Conservation (phyloP, 2,113 vertebrate genomes). For the Cervus canadensis region DNA sequence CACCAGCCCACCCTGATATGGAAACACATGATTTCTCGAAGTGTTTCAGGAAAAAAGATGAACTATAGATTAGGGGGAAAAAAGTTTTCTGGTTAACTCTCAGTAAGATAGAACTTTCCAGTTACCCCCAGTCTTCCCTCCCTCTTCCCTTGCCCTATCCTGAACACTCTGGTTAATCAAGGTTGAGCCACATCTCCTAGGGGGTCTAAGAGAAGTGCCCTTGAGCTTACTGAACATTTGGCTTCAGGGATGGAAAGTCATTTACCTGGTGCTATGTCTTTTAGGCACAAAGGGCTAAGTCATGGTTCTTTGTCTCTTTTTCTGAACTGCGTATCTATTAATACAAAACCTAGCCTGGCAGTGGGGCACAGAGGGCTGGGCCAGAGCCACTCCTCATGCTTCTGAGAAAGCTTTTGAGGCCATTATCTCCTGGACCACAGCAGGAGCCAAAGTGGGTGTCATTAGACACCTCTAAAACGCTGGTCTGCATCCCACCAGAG, state of each 20-base stretch:
- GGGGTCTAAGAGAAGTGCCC: constrained; percentile 6
- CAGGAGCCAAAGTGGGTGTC: constrained; percentile 63
- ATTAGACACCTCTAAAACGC: constrained; percentile 56
- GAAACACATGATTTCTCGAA: neutral
- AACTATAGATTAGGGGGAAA: neutral
- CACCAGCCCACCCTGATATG: neutral
- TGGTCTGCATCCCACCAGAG: constrained; percentile 32
- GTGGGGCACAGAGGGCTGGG: neutral
- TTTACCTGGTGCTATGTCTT: neutral
- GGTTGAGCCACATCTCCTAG: neutral
- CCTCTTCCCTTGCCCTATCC: neutral
- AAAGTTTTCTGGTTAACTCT: neutral
- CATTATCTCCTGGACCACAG: constrained; percentile 67
- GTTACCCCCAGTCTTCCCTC: neutral
- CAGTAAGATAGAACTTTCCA: neutral
- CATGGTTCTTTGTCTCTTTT: constrained; percentile 47
- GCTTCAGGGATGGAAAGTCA: neutral
- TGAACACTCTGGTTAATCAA: neutral
- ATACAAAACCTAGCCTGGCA: constrained; percentile 12
- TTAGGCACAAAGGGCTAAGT: constrained; percentile 32
- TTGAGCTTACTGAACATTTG: constrained; percentile 1
- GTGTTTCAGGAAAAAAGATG: neutral
- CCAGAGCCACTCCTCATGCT: neutral
- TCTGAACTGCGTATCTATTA: constrained; percentile 40
- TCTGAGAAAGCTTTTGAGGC: constrained; percentile 61